phyloP scores from a whole-genome alignment of 2,113 vertebrate species.

The Sylvilagus bachmani region DNA sequence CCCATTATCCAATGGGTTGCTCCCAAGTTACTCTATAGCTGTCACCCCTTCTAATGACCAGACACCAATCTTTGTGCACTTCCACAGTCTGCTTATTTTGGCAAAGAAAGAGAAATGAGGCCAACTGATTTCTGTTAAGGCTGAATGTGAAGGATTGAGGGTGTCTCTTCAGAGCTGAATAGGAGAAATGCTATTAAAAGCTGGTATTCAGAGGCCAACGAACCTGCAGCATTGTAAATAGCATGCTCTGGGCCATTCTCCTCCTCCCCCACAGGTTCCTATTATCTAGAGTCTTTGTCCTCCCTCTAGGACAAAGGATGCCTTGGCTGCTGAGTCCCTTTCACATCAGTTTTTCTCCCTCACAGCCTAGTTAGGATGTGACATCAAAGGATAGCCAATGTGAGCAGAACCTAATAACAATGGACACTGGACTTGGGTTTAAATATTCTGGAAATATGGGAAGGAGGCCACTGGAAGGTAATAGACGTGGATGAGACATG shows the following conservation, averaged over 20 bases:
- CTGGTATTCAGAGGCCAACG: background rate
- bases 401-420: background rate
- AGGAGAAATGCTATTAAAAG: background rate
- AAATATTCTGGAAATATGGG: background rate
- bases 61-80: background rate
- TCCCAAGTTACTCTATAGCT: background rate
- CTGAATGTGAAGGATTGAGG: slow-evolving; percentile 22
- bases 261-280: rapidly evolving
- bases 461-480: background rate
- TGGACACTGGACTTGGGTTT: background rate
- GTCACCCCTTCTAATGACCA: background rate
- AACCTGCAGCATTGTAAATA: background rate
- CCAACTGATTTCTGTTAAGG: background rate
- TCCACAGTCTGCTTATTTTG: slow-evolving; percentile 57
- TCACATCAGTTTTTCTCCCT: background rate
- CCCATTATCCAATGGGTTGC: background rate
- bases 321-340: background rate
- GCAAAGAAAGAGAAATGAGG: slow-evolving; percentile 31
- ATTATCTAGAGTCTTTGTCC: background rate
- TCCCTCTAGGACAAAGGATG: background rate
- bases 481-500: background rate
- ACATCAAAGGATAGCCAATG: background rate
- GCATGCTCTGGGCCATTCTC: rapidly evolving
- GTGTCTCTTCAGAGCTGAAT: background rate
- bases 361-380: background rate